Base-by-base conservation (phyloP, 2,888 invertebrate species). In the Amphimallon solstitiale region DNA sequence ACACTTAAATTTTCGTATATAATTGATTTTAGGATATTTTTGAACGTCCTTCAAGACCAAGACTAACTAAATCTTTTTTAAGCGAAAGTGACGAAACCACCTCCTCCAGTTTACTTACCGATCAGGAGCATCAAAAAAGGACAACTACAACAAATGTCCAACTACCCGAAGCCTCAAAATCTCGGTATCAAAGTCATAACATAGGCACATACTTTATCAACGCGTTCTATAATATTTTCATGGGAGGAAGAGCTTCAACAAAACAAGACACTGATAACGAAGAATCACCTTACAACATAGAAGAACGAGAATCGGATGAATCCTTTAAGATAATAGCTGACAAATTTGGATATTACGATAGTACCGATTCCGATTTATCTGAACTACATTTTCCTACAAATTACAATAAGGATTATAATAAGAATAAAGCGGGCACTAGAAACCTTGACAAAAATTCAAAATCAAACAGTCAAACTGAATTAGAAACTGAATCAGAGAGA, bases 11-110 rank as follows among this genome's bases (percentile, higher is more conserved):
- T 67, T 67, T 63, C 63, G 67, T 67, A 67, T 67, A 49, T 63
- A 67, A 67, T 67, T 67, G 63, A 63, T 67, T 67, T 67, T 67
- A 67, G 67, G 63, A 63, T 63, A 63, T 56, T 67, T 67, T 63
- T 59, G 63, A 63, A 59, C 48, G 56, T 48, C 23, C 67, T 21
- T 49, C 63, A 61, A 66, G 61, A 43, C 51, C 61, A 66, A 66
- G 61, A 40, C 52, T 66, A 65, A 66, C 67, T 51, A 67, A 67
- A 67, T 67, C 63, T 63, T 59, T 63, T 67, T 67, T 63, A 60
- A 67, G 67, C 62, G 63, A 67, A 62, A 67, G 67, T 63, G 51
- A 67, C 38, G 67, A 59, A 49, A 40, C 63, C 59, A 21, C 35
- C 34, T 66, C 66, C 15, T 12, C 52, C 14, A 34, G 14, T 34